phyloP scores from a whole-genome alignment of 2,888 invertebrate species.

The Rhingia campestris region DNA sequence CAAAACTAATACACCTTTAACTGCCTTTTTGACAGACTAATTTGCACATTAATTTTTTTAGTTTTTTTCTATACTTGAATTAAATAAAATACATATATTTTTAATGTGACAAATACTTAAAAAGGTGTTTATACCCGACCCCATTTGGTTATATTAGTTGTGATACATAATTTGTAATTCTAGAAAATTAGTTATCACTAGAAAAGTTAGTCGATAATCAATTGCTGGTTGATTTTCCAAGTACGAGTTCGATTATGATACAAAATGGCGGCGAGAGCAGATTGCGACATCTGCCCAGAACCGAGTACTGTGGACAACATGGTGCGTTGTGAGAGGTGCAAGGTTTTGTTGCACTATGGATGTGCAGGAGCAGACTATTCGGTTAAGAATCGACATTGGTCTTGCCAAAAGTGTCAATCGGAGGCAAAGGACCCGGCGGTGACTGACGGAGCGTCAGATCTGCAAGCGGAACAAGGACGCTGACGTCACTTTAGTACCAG shows the following conservation, averaged over 20 bases:
- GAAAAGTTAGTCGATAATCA: too few relatives aligned
- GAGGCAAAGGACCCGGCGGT: neutral
- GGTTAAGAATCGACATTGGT: too few relatives aligned
- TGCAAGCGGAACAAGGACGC: neutral
- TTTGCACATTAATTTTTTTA: too few relatives aligned
- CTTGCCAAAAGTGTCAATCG: neutral
- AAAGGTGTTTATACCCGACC: neutral
- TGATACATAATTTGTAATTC: neutral
- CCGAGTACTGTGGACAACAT: conserved; percentile 8
- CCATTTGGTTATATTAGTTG: too few relatives aligned
- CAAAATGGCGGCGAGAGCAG: neutral
- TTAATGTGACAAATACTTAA: too few relatives aligned
- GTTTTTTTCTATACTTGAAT: too few relatives aligned
- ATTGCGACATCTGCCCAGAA: conserved; percentile 4
- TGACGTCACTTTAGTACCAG: neutral
- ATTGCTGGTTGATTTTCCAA: neutral
- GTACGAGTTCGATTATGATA: too few relatives aligned
- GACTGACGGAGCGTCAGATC: neutral
- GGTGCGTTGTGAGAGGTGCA: conserved; percentile 9
- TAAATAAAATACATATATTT: too few relatives aligned
- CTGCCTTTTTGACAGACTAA: too few relatives aligned
- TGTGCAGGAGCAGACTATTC: conserved; percentile 13
- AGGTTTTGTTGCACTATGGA: conserved; percentile 17
- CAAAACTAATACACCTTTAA: too few relatives aligned
- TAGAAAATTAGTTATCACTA: neutral